Percentiles rank a stretch among this genome's conserved stretches.
Conservation (phyloP, 2,888 invertebrate species). For the Linnaemya vulpina region DNA sequence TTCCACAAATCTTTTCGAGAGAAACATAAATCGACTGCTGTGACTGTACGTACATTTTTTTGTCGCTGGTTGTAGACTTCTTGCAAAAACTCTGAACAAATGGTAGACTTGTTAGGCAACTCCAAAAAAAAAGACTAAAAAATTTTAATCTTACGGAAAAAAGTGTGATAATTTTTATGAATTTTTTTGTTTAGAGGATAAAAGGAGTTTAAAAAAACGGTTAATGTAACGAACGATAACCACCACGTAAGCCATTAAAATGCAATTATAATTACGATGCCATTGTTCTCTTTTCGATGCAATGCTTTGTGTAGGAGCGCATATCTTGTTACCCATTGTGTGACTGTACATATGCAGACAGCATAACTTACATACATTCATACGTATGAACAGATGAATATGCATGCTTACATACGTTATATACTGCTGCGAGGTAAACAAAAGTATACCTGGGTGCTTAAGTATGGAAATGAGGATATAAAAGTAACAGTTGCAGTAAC, state of each 20-base stretch:
- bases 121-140: not conserved
- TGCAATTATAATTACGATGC: conserved; percentile 73
- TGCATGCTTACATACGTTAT: not conserved
- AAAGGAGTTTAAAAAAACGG: conserved; percentile 31
- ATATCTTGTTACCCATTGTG: conserved; percentile 38
- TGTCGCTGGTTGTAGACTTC: not conserved
- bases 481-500: conserved; percentile 68
- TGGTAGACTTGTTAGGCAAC: not conserved
- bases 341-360: conserved; percentile 50
- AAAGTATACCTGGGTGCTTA: conserved; percentile 37
- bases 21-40: too few species aligned
- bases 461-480: conserved; percentile 50
- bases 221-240: conserved; percentile 64
- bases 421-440: not conserved
- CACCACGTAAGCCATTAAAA: conserved; percentile 73
- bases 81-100: not conserved
- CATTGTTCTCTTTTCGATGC: conserved; percentile 62
- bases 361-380: not conserved
- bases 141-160: not conserved
- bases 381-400: not conserved
- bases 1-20: too few species aligned
- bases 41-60: not conserved
- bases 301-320: conserved; percentile 32
- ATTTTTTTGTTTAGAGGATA: not conserved
- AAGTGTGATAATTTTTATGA: conserved; percentile 7